A percentile compares a stretch with the other conserved stretches of the same genome.
These are phyloP conservation scores for Nautilus pompilius DNA, from an alignment of 1,140 invertebrate species.

Conservation along the genomic window DNA sequence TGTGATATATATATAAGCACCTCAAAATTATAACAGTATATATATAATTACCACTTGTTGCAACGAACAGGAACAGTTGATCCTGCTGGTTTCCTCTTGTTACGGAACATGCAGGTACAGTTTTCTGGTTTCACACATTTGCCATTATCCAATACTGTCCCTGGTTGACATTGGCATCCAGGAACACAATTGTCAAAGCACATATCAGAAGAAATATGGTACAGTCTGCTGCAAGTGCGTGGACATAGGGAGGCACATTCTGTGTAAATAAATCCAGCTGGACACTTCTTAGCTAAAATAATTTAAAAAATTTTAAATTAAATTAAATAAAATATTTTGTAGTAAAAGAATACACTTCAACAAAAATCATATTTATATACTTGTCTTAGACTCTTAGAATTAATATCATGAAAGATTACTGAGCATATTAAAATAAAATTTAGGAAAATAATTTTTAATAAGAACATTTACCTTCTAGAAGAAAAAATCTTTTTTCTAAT, in stretches of 20 bases:
- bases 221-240: constrained; percentile 15
- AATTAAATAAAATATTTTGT: constrained; percentile 68
- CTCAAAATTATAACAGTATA: too few species aligned
- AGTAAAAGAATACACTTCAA: constrained; percentile 34
- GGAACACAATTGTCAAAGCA: constrained; percentile 14
- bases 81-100: constrained; percentile 11
- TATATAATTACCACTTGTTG: constrained; percentile 24
- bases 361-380: neutral
- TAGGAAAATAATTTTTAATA: too few species aligned
- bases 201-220: constrained; percentile 6
- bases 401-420: too few species aligned
- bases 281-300: constrained; percentile 22
- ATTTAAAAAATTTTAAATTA: too few species aligned
- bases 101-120: constrained; percentile 22
- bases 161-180: constrained; percentile 18
- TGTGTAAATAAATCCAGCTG: constrained; percentile 15
- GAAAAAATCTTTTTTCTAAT: too few species aligned
- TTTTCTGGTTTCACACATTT: constrained; percentile 14
- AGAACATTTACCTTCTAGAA: too few species aligned
- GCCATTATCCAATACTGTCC: constrained; percentile 17
- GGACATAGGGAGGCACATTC: constrained; percentile 23
- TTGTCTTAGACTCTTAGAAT: too few species aligned
- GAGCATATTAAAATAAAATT: too few species aligned
- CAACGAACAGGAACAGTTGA: constrained; percentile 16
- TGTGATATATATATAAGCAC: too few species aligned